These are phyloP conservation scores for Xiphydria camelus DNA, from an alignment of 2,888 invertebrate species.

Conservation along the genomic window DNA sequence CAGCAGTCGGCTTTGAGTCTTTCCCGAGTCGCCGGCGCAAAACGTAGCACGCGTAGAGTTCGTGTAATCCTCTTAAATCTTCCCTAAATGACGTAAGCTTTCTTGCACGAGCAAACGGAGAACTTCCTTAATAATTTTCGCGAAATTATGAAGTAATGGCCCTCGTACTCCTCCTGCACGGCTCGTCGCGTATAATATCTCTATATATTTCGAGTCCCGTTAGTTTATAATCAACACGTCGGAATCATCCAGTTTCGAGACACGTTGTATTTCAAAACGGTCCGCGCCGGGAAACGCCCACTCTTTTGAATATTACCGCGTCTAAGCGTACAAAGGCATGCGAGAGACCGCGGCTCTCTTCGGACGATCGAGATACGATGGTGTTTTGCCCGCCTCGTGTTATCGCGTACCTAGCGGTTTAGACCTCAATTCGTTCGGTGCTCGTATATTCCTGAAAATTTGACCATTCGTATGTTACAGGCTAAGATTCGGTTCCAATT, in stretches of 20 bases:
- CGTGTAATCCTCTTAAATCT: conserved; percentile 39
- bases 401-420: no score
- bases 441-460: no score
- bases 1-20: no score
- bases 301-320: conserved; percentile 57
- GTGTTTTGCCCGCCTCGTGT: no score
- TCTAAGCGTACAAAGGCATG: conserved; percentile 53
- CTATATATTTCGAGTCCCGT: conserved; percentile 55
- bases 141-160: conserved; percentile 51
- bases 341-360: no score
- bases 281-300: no score
- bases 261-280: conserved; percentile 35
- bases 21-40: no score
- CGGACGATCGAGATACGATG: no score
- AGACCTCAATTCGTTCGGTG: no score
- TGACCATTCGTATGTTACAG: no score
- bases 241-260: conserved; percentile 42
- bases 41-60: no score
- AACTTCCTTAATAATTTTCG: conserved; percentile 51
- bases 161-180: conserved; percentile 12
- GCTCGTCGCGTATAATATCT: conserved; percentile 50
- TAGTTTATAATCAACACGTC: conserved; percentile 57
- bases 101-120: conserved; percentile 48
- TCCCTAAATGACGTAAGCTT: conserved; percentile 47
- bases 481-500: no score